Base-by-base conservation (phyloP, 1,140 invertebrate species). In the Carcinoscorpius rotundicauda region DNA sequence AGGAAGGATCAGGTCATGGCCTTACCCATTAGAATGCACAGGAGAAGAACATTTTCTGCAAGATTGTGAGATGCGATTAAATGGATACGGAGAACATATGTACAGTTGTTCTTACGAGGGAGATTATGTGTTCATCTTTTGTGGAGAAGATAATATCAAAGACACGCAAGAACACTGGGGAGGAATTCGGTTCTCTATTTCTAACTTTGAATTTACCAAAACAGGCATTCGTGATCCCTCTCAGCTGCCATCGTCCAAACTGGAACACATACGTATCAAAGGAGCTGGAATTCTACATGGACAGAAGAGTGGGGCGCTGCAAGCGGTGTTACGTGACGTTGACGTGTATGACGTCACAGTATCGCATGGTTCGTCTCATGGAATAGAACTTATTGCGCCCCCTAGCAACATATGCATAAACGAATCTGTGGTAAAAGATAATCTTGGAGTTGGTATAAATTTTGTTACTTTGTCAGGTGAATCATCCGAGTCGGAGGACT, bases 231-330 rank as follows among this genome's bases (percentile, higher is more conserved):
- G 55, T 51, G 29, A 60, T 1, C 62, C 57, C 6, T 29, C 29
- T 29, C 29, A 29, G 29, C 29, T 29, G 2, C 52, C 29, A 61
- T 68, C 60, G 58, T 68, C 64, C 59, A 62, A 49, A 49, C 70
- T 99, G 61, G 84, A 89, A 73, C 88, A 86, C 73, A 85, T 97
- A 0, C 86, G 91, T 68, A 91, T 99, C 57, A 83, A 86, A 52
- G 93, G 94, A n/a, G 97, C 96, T 60, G 97, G 95, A 29, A 87
- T 98, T 62, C 79, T 98, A 6, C 97, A 99, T 73, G 93, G 92
- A 73, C 91, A 98, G 78, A 95, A 91, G 77, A 88, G 87, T 4
- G 87, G 94, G 0, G 93, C 96, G 3, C 79, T 99, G 56, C 89
- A 97, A 75, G 85, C 88, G 49, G 86, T 97, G 51, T 77, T 79